Conservation (phyloP, 2,113 vertebrate species). For the Oryzias curvinotus region DNA sequence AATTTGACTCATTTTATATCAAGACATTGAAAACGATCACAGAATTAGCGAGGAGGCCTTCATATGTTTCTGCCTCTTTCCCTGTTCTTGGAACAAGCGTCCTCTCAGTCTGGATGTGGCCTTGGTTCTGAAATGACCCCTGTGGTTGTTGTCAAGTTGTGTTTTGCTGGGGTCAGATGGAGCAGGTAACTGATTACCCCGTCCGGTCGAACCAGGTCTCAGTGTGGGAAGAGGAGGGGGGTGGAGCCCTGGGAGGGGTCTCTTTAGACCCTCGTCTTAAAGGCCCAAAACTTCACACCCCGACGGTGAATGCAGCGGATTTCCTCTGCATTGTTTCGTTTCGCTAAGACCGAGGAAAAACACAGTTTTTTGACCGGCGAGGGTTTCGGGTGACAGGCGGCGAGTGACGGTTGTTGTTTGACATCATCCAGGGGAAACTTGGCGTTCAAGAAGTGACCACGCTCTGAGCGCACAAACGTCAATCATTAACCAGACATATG, state of each 20-base stretch:
- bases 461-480: background rate
- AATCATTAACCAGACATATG: background rate
- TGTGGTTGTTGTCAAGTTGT: constrained; percentile 19
- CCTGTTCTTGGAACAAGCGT: background rate
- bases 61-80: too few relatives aligned
- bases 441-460: background rate
- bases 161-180: constrained; percentile 53
- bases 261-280: constrained; percentile 48
- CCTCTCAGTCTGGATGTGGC: constrained; percentile 3
- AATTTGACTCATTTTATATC: background rate
- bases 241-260: constrained; percentile 23
- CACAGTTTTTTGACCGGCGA: constrained; percentile 35
- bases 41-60: too few relatives aligned
- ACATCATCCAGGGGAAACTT: background rate
- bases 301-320: constrained; percentile 45
- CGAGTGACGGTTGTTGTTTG: background rate
- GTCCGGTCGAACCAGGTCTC: constrained; percentile 63
- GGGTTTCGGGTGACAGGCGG: constrained; percentile 50
- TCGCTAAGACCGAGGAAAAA: constrained; percentile 55
- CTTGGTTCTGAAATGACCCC: constrained; percentile 37
- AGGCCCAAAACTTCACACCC: constrained; percentile 60
- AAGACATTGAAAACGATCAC: background rate
- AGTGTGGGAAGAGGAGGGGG: constrained; percentile 45
- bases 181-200: constrained; percentile 78
- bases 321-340: constrained; percentile 62